Percentiles rank a stretch among this genome's conserved stretches.
phyloP scores from a whole-genome alignment of 2,888 invertebrate species.

The Phortica magna region DNA sequence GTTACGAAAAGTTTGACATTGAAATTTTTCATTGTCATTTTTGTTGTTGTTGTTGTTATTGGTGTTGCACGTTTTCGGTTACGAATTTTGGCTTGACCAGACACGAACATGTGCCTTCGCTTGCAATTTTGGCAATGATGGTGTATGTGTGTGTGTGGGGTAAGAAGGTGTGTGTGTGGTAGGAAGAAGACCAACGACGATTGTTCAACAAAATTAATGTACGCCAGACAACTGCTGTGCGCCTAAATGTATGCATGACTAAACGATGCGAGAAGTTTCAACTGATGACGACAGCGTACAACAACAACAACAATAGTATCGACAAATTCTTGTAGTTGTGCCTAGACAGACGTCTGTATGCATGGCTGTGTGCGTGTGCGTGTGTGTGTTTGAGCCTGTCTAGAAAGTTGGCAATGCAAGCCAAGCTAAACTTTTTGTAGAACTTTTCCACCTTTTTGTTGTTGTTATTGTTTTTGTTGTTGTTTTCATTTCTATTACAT shows the following conservation, averaged over 20 bases:
- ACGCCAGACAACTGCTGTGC: slow-evolving; percentile 12
- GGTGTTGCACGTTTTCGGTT: slow-evolving; percentile 45
- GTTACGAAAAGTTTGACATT: slow-evolving; percentile 55
- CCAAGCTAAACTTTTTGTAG: background rate
- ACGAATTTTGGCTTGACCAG: slow-evolving; percentile 37
- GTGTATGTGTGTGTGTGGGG: background rate
- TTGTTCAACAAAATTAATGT: slow-evolving; percentile 8
- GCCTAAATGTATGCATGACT: slow-evolving; percentile 6
- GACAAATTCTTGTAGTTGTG: background rate
- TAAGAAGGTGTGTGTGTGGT: background rate
- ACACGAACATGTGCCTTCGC: slow-evolving; percentile 27
- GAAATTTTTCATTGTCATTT: slow-evolving; percentile 51
- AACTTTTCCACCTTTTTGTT: background rate
- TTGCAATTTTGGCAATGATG: background rate
- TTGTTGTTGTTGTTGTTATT: slow-evolving; percentile 44
- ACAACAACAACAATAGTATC: background rate
- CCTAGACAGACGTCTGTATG: background rate
- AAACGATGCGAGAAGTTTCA: background rate
- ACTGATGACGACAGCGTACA: no score
- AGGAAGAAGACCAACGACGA: background rate
- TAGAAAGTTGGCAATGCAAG: slow-evolving; percentile 3
- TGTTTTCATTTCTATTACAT: background rate
- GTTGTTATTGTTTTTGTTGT: background rate
- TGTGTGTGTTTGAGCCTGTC: background rate
- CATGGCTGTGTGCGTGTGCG: background rate